These are phyloP conservation scores for Myrmecophaga tridactyla DNA, from an alignment of 2,113 vertebrate species.

Conservation along the genomic window DNA sequence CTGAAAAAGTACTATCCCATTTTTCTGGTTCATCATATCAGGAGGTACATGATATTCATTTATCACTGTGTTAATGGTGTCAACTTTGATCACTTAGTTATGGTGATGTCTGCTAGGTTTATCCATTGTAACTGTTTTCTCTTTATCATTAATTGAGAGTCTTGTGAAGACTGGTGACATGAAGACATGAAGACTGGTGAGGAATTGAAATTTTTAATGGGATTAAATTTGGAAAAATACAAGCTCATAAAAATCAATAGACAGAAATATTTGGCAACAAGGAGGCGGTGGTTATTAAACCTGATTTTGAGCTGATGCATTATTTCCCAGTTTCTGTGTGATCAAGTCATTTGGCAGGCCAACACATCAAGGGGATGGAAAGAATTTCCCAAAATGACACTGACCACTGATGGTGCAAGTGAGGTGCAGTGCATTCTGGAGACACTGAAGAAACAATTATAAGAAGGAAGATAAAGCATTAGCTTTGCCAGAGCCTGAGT, in stretches of 20 bases:
- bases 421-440: background rate
- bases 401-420: background rate
- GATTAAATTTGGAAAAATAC: slow-evolving; percentile 26
- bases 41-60: background rate
- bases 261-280: background rate
- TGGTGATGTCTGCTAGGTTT: background rate
- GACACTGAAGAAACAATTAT: background rate
- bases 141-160: background rate
- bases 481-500: background rate
- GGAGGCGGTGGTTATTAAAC: background rate
- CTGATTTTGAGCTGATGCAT: background rate
- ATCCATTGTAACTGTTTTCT: background rate
- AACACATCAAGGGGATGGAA: background rate
- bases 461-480: background rate
- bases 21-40: background rate
- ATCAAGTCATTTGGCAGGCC: background rate
- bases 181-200: background rate
- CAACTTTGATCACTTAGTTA: background rate
- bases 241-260: background rate
- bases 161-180: no score
- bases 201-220: background rate
- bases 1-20: background rate
- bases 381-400: background rate
- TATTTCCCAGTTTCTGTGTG: background rate
- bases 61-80: background rate